A percentile compares a stretch with the other conserved stretches of the same genome.
phyloP scores from a whole-genome alignment of 2,797 vertebrate genomes.

The Thalassophryne amazonica region DNA sequence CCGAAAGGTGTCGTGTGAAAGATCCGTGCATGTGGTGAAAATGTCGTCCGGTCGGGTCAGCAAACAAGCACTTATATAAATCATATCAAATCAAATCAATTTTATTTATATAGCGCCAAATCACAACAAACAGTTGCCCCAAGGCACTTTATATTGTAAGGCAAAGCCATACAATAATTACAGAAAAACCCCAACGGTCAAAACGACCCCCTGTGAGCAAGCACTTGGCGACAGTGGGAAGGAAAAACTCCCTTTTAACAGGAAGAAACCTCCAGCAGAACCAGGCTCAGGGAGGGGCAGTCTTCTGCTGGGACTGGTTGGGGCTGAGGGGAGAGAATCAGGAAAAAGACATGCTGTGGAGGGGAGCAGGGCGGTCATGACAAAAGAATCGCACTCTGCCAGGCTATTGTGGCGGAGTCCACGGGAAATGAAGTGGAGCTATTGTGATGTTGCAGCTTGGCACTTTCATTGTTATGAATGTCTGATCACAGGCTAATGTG shows the following conservation, averaged over 20 bases:
- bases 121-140: constrained; percentile 27
- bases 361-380: constrained; percentile 41
- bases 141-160: constrained; percentile 26
- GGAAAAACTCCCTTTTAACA: too few species aligned
- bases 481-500: constrained; percentile 59
- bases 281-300: too few species aligned
- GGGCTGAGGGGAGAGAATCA: too few species aligned
- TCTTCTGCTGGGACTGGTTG: too few species aligned
- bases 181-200: too few species aligned
- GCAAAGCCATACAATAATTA: constrained; percentile 9
- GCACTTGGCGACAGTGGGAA: too few species aligned
- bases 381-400: constrained; percentile 45
- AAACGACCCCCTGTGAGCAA: too few species aligned
- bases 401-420: constrained; percentile 53
- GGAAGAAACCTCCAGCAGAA: too few species aligned
- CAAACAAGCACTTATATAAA: constrained; percentile 41
- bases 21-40: not conserved
- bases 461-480: constrained; percentile 66
- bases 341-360: too few species aligned
- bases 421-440: constrained; percentile 63
- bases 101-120: constrained; percentile 12
- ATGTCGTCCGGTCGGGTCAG: constrained; percentile 35
- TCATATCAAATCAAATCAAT: too few species aligned
- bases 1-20: not conserved
- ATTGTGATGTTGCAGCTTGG: constrained; percentile 59